Percentiles rank a stretch among this genome's conserved stretches.
Conservation (phyloP, 2,797 vertebrate species). For the Chelon auratus region DNA sequence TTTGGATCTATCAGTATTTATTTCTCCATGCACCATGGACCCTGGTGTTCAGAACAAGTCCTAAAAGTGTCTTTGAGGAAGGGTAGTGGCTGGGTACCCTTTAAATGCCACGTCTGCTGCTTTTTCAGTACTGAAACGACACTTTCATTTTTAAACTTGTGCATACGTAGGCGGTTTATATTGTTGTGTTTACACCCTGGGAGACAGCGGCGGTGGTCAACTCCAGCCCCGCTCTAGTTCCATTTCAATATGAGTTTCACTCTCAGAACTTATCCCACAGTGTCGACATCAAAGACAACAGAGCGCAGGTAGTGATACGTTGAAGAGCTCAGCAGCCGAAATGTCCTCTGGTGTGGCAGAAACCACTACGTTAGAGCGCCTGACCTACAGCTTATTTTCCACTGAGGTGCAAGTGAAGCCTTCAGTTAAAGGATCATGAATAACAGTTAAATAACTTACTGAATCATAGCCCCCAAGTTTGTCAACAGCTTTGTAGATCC, state of each 20-base stretch:
- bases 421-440: not conserved
- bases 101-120: constrained; percentile 15
- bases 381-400: constrained; percentile 48
- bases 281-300: constrained; percentile 48
- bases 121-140: constrained; percentile 12
- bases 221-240: not conserved
- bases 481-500: constrained; percentile 94
- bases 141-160: constrained; percentile 24
- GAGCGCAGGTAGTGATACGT: not conserved
- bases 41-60: not conserved
- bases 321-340: constrained; percentile 31
- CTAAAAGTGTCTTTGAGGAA: constrained; percentile 18
- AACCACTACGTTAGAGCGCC: constrained; percentile 11
- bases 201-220: constrained; percentile 22
- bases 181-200: constrained; percentile 22
- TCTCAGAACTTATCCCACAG: constrained; percentile 33
- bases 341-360: constrained; percentile 16
- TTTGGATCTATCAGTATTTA: not conserved
- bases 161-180: constrained; percentile 2
- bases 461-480: constrained; percentile 94
- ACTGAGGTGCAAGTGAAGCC: constrained; percentile 19
- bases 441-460: constrained; percentile 68
- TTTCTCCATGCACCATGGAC: not conserved
- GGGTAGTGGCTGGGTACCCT: constrained; percentile 11
- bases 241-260: constrained; percentile 33